Evolutionary conservation across 1,140 invertebrate genomes (phyloP).

Genomic region (Rhagoletis zephyria): DNA sequence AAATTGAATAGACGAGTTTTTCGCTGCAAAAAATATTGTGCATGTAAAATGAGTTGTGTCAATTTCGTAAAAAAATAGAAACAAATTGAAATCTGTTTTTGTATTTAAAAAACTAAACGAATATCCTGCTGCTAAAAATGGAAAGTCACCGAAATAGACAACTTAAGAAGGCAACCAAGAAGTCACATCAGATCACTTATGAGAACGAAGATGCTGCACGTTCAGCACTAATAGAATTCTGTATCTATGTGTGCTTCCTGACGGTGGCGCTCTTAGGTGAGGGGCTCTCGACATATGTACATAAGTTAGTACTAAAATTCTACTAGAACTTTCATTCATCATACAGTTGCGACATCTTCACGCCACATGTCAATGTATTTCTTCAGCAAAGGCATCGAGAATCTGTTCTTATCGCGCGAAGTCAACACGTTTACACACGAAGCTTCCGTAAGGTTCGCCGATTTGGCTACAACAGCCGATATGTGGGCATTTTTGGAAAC

Average conservation of each 20-base stretch:
- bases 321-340: too few relatives aligned
- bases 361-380: slow-evolving; percentile 69
- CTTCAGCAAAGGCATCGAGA: slow-evolving; percentile 66
- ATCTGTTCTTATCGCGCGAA: slow-evolving; percentile 62
- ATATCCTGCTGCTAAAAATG: background rate
- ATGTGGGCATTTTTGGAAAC: slow-evolving; percentile 65
- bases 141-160: background rate
- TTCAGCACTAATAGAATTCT: slow-evolving; percentile 57
- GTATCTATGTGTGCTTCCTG: slow-evolving; percentile 66
- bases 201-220: slow-evolving; percentile 45
- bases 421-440: slow-evolving; percentile 58
- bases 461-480: slow-evolving; percentile 64
- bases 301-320: background rate
- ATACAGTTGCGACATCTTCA: slow-evolving; percentile 62
- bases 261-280: slow-evolving; percentile 65
- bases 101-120: background rate
- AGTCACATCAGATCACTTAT: background rate
- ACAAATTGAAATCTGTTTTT: background rate
- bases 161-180: background rate
- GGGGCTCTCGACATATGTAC: background rate
- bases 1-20: background rate
- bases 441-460: slow-evolving; percentile 61
- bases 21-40: background rate
- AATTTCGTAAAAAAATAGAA: too few relatives aligned
- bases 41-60: too few relatives aligned